Evolutionary conservation across 2,113 vertebrate species (phyloP).

Genomic region (Notarius quadriscutis): DNA sequence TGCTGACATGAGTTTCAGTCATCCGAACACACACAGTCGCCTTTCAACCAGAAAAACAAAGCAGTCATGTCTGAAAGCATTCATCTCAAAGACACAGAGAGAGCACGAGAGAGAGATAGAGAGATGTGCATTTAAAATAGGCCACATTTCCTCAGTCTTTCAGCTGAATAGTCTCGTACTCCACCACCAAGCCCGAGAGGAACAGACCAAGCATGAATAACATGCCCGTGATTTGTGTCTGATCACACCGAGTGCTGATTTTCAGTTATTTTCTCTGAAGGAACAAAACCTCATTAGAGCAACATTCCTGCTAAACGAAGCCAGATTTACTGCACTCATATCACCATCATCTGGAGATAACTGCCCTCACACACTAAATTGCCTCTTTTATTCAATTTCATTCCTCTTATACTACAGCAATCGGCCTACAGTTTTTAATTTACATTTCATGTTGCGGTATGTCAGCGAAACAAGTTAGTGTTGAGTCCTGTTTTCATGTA

Average conservation of each 20-base stretch:
- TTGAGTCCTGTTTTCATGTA: neutral
- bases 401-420: neutral
- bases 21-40: constrained; percentile 23
- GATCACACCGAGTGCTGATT: neutral
- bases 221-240: neutral
- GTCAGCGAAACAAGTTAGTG: neutral
- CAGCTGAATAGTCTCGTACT: neutral
- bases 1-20: constrained; percentile 15
- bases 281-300: neutral
- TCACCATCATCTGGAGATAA: neutral
- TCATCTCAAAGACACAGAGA: constrained; percentile 50
- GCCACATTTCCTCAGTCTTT: constrained; percentile 35
- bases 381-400: too few species aligned
- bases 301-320: neutral
- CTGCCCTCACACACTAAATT: too few species aligned
- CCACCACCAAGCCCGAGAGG: neutral
- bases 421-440: too few species aligned
- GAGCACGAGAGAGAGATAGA: neutral
- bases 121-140: constrained; percentile 57
- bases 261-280: neutral
- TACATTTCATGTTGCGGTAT: too few species aligned
- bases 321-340: neutral
- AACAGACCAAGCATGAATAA: neutral
- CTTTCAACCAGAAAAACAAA: constrained; percentile 26
- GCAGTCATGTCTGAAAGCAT: constrained; percentile 51